Evolutionary conservation across 2,888 invertebrate genomes (phyloP), one percentile per base, ranked within the genome.

Genomic region (Rotaria sp.): DNA sequence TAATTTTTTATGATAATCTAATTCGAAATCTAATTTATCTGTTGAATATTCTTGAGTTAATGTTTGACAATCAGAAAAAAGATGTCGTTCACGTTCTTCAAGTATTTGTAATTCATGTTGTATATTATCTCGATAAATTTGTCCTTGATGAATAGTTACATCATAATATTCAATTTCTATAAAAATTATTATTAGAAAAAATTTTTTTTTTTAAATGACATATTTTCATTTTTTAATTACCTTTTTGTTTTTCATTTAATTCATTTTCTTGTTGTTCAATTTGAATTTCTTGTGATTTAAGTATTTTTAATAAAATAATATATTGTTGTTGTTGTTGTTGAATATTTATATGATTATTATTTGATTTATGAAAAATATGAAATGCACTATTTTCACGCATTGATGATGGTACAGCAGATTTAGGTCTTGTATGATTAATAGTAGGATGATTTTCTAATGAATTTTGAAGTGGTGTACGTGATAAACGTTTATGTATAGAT

Each of bases 261-360:
- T 80, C 80, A 45, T 80, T 45, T n/a, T 80, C 24, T 80, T 80
- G 80, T 45, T 80, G 80, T 80, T 80, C 45, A 26, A 80, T 2
- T 45, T 80, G 80, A n/a, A 80, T 80, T 80, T 80, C 80, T 41
- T 80, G 80, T 45, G 80, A 11, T 80, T 45, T 80, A n/a, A 80
- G 45, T 4, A 80, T 45, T 41, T 80, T 2, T 15, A 80, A 45
- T 80, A 80, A 45, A n/a, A 45, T n/a, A 8, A 45, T 15, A 45
- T 80, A 80, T 45, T 80, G 80, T 80, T 80, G 80, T 45, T 38
- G 45, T 26, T 80, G 80, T 21, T 26, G 41, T 75, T 75, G 75
- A 7, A 41, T 38, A 41, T 21, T 10, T 38, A n/a, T 15, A 15
- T n/a, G 13, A 75, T 75, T 75, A n/a, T n/a, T n/a, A n/a, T 80